Evolutionary conservation across 2,113 vertebrate species (phyloP), one percentile per base, ranked within the genome.

Genomic region (Spea bombifrons): DNA sequence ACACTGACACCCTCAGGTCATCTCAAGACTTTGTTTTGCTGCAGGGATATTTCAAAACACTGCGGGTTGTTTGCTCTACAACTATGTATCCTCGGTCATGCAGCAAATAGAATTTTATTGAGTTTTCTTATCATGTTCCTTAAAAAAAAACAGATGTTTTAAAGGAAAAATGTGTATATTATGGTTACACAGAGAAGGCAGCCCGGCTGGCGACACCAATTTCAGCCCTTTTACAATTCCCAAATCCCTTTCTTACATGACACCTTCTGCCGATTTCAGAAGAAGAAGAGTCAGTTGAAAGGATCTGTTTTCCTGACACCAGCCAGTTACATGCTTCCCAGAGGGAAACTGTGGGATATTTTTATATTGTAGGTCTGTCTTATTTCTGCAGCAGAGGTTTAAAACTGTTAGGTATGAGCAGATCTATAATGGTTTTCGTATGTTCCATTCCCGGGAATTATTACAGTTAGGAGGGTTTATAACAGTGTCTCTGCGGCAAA

Each of bases 1-100:
- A 78, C 69, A 72, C 59, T 73, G 70, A 67, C 70, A 73, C 50
- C 77, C 50, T 46, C 43, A 66, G 77, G 77, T 79, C 70, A 73
- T 13, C 16, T 10, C 69, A 66, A 17, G 10, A 15, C 77, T 66
- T 67, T 52, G n/a, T 59, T 72, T 44, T 76, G 66, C 69, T 69
- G 5, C 61, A 64, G 46, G 15, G 55, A 71, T 71, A 53, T 71
- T 78, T 78, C 77, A 73, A 15, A 57, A 66, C 76, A 71, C 77
- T 66, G 49, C 53, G 49, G 59, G 70, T 63, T 66, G 64, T 73
- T 73, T 66, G 10, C 77, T 66, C 59, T 66, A 79, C 73, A 78
- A 8, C 57, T n/a, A 12, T 5, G 46, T 66, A 66, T 73, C 66
- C 59, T 78, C 76, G 47, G 59, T 72, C 68, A 72, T 9, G 70